These are phyloP conservation scores for Erpornis zantholeuca DNA, from an alignment of 2,113 vertebrate genomes.

Conservation along the genomic window DNA sequence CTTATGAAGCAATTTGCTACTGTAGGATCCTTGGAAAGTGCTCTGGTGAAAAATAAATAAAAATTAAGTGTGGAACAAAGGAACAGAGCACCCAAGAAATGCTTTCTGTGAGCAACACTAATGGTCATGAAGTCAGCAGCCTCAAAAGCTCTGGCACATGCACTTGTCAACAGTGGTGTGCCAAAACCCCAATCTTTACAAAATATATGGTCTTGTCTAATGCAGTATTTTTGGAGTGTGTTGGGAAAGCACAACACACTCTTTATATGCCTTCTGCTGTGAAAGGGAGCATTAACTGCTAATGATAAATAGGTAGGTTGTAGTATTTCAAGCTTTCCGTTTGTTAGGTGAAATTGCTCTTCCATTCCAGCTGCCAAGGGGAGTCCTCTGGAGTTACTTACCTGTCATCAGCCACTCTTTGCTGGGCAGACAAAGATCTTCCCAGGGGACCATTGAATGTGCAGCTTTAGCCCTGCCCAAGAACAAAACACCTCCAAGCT, in stretches of 20 bases:
- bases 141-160: background rate
- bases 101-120: rapidly evolving
- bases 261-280: background rate
- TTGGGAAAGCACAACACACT: background rate
- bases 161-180: background rate
- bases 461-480: background rate
- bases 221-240: background rate
- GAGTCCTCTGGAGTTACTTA: background rate
- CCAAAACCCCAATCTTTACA: background rate
- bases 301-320: background rate
- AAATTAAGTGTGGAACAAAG: background rate
- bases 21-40: background rate
- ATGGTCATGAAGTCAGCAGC: background rate
- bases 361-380: background rate
- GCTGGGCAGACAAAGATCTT: background rate
- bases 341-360: background rate
- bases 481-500: background rate
- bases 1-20: background rate
- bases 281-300: background rate
- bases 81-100: background rate
- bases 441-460: rapidly evolving
- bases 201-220: background rate
- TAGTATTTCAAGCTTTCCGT: background rate
- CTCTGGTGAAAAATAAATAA: background rate
- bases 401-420: background rate